These are phyloP conservation scores for Anguilla megastoma DNA, from an alignment of 2,797 vertebrate genomes.

Conservation along the genomic window DNA sequence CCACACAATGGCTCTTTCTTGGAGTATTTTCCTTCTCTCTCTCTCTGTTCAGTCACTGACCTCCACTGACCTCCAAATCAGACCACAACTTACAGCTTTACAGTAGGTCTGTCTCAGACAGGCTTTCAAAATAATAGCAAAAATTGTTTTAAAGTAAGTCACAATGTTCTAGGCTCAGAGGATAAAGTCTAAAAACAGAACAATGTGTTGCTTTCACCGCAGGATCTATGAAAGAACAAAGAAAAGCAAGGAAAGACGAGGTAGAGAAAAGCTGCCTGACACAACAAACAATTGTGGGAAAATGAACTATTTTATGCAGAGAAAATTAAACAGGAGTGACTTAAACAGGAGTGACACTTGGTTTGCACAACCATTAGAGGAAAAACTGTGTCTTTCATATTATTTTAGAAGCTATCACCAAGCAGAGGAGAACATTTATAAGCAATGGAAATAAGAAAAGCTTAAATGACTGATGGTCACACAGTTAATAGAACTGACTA, in stretches of 20 bases:
- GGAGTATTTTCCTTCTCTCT: not conserved
- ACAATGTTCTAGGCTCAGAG: not conserved
- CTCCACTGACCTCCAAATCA: not conserved
- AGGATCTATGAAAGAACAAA: not conserved
- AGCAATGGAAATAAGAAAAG: not conserved
- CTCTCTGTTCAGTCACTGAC: not conserved
- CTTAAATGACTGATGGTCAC: not conserved
- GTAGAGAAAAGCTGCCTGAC: not conserved
- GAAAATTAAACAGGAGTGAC: not conserved
- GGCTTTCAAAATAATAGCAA: constrained; percentile 6
- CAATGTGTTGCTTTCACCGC: not conserved
- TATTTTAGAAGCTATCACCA: not conserved
- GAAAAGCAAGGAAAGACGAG: not conserved
- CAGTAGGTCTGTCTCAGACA: not conserved
- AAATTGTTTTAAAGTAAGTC: constrained; percentile 7
- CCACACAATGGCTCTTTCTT: not conserved
- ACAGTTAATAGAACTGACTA: not conserved
- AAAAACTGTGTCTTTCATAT: not conserved
- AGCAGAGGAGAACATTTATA: not conserved
- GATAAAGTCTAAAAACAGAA: not conserved
- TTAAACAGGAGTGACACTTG: not conserved
- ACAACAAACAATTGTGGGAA: not conserved
- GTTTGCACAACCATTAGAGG: not conserved
- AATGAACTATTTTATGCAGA: not conserved
- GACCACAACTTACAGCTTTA: not conserved